Conservation (phyloP, 2,888 invertebrate species). For the Melangyna quadrimaculata region DNA sequence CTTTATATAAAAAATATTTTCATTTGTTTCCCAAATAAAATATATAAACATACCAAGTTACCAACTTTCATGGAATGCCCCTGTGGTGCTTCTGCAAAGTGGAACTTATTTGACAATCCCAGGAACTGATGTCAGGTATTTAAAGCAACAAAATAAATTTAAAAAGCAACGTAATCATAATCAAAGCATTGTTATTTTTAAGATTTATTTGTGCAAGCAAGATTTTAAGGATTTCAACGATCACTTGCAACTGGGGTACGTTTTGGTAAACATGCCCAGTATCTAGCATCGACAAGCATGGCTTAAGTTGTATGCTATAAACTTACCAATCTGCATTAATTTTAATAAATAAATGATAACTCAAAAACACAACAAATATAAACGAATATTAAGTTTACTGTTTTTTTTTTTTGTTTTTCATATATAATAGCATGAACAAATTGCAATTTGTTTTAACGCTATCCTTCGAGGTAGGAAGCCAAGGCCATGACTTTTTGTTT, state of each 20-base stretch:
- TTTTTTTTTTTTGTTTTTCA: conserved; percentile 17
- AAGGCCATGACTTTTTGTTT: conserved; percentile 96
- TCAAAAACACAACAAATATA: conserved; percentile 13
- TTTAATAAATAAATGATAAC: conserved; percentile 36
- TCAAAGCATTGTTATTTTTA: conserved; percentile 80
- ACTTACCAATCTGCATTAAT: not conserved
- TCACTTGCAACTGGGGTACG: conserved; percentile 96
- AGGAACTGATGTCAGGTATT: conserved; percentile 95
- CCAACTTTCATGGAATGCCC: too few species aligned
- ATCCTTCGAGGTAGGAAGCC: conserved; percentile 93
- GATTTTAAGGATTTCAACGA: conserved; percentile 96
- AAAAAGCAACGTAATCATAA: not conserved
- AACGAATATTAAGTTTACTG: conserved; percentile 46
- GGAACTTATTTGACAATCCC: conserved; percentile 98
- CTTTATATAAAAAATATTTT: too few species aligned
- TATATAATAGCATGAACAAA: conserved; percentile 22
- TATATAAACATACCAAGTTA: too few species aligned
- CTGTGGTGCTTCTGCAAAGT: too few species aligned
- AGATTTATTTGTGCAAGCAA: conserved; percentile 96
- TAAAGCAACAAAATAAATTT: not conserved
- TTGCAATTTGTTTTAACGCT: conserved; percentile 92
- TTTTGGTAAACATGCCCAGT: conserved; percentile 97
- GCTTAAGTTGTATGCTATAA: conserved; percentile 95
- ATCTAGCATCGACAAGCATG: conserved; percentile 97
- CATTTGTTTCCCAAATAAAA: too few species aligned